A percentile compares a stretch with the other conserved stretches of the same genome.
phyloP scores from a whole-genome alignment of 1,140 invertebrate species.

The Pachypeltis micranthus region DNA sequence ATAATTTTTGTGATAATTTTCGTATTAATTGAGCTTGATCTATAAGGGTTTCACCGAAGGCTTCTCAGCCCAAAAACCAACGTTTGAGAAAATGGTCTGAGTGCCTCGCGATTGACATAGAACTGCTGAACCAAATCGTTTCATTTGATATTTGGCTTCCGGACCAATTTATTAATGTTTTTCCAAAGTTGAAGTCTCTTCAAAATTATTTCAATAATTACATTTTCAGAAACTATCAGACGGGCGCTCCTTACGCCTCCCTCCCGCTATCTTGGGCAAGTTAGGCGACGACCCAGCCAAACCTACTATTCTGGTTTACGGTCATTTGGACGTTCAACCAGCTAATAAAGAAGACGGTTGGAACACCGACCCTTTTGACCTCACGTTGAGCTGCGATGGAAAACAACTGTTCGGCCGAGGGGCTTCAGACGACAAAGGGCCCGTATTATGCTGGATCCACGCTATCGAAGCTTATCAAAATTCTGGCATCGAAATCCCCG shows the following conservation, averaged over 20 bases:
- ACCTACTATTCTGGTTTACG: constrained; percentile 89
- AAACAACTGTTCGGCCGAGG: constrained; percentile 82
- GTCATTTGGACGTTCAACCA: constrained; percentile 96
- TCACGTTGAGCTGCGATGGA: constrained; percentile 68
- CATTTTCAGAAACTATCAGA: constrained; percentile 58
- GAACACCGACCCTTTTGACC: constrained; percentile 86
- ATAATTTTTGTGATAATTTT: too few relatives aligned
- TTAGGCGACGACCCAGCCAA: constrained; percentile 76
- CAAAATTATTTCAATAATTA: too few relatives aligned
- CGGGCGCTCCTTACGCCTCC: constrained; percentile 61
- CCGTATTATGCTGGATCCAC: constrained; percentile 87
- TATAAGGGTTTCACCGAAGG: too few relatives aligned
- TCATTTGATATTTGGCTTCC: too few relatives aligned
- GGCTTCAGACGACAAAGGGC: constrained; percentile 89
- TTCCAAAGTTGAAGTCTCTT: too few relatives aligned
- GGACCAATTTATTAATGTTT: too few relatives aligned
- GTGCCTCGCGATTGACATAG: too few relatives aligned
- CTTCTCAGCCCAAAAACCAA: too few relatives aligned
- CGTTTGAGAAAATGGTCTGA: too few relatives aligned
- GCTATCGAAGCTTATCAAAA: constrained; percentile 79
- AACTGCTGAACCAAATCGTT: too few relatives aligned
- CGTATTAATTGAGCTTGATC: too few relatives aligned
- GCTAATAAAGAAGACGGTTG: constrained; percentile 85
- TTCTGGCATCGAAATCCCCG: constrained; percentile 56
- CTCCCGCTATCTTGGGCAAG: constrained; percentile 75